Evolutionary conservation across 2,113 vertebrate genomes (phyloP).

Genomic region (Drymodes brunneopygia): DNA sequence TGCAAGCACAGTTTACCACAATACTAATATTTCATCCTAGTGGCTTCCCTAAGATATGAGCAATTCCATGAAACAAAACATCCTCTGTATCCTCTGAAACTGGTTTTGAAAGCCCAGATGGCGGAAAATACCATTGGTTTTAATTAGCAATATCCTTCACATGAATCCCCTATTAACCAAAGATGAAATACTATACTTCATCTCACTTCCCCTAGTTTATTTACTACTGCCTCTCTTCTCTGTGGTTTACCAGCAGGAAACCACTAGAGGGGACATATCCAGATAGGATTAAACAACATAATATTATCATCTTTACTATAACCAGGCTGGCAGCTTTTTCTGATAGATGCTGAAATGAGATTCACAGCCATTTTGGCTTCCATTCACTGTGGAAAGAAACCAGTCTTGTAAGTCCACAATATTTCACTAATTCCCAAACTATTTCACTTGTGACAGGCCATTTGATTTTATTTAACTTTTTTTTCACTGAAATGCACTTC

Average conservation of each 20-base stretch:
- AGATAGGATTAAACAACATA: slow-evolving; percentile 56
- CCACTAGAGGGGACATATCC: slow-evolving; percentile 26
- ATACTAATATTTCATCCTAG: background rate
- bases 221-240: slow-evolving; percentile 25
- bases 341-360: slow-evolving; percentile 22
- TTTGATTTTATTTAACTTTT: background rate
- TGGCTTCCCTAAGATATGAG: background rate
- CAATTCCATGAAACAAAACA: slow-evolving; percentile 4
- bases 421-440: background rate
- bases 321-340: slow-evolving; percentile 22
- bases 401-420: background rate
- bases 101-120: slow-evolving; percentile 10
- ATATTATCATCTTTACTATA: slow-evolving; percentile 51
- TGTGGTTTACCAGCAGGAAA: slow-evolving; percentile 67
- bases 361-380: background rate
- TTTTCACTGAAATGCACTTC: background rate
- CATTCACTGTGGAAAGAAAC: background rate
- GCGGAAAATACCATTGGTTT: background rate
- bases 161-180: slow-evolving; percentile 2
- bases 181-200: background rate
- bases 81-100: slow-evolving; percentile 6
- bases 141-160: slow-evolving; percentile 40
- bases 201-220: slow-evolving; percentile 39
- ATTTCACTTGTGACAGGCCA: background rate
- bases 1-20: background rate